A percentile compares a stretch with the other conserved stretches of the same genome.
Evolutionary conservation across 2,888 invertebrate genomes (phyloP).

Genomic region (Augochlorella aurata): DNA sequence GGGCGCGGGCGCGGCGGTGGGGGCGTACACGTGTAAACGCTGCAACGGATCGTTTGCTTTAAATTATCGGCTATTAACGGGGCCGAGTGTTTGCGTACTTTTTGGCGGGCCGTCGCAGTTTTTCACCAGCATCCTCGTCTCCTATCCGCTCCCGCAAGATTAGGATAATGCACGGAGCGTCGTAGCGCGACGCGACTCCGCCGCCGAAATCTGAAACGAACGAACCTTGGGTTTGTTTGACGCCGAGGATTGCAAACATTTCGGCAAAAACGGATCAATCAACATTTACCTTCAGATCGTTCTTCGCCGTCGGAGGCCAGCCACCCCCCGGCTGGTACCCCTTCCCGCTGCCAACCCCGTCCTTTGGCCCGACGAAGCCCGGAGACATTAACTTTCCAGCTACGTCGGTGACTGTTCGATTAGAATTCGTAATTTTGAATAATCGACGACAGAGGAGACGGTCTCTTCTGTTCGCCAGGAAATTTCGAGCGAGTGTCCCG

Average conservation of each 20-base stretch:
- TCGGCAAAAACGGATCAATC: constrained; percentile 34
- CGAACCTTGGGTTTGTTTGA: constrained; percentile 5
- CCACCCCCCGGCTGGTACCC: not conserved
- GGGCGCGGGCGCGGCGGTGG: not conserved
- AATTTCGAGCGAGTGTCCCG: constrained; percentile 54
- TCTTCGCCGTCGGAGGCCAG: too few relatives aligned
- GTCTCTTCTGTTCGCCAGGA: constrained; percentile 27
- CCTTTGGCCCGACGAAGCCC: not conserved
- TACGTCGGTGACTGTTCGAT: constrained; percentile 49
- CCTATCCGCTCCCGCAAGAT: not conserved
- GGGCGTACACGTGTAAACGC: constrained; percentile 7
- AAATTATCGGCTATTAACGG: constrained; percentile 27
- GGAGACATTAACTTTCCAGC: constrained; percentile 49
- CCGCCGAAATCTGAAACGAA: not conserved
- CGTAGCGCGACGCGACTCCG: not conserved
- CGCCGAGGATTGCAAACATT: constrained; percentile 8
- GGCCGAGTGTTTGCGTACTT: constrained; percentile 13
- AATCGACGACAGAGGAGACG: constrained; percentile 45
- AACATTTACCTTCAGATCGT: constrained; percentile 31
- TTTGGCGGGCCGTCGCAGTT: not conserved
- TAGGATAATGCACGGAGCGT: constrained; percentile 23
- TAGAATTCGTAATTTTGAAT: constrained; percentile 56
- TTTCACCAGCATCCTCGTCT: not conserved
- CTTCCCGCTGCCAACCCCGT: not conserved
- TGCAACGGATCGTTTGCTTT: constrained; percentile 14